Base-by-base conservation (phyloP, 2,113 vertebrate genomes). In the Girardinichthys multiradiatus region DNA sequence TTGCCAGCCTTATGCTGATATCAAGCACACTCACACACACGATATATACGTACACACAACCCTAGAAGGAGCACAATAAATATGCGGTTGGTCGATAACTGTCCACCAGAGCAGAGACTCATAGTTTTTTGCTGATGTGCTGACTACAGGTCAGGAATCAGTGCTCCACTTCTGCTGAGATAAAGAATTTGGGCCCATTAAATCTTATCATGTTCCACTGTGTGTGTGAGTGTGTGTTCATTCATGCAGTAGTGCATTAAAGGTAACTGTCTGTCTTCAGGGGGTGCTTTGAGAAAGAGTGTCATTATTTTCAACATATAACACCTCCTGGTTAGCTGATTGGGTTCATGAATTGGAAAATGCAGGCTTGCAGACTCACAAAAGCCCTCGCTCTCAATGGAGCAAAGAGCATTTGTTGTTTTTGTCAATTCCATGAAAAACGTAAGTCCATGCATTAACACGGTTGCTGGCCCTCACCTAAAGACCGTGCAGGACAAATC, bases 121-220 rank as follows among this genome's bases (percentile, higher is more conserved):
- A 31, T 5, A 4, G 68, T 65, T 68, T 90, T 80, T 61, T 86
- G 79, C 78, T 86, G 82, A 86, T 64, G 61, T 63, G 72, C 74
- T 80, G 79, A 81, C 74, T 82, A 79, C 27, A 68, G 67, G 76
- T 82, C 42, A 70, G 64, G 74, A 78, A 78, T 84, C 74, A 73
- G 66, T 15, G 74, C 39, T 70, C 79, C 81, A 80, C 77, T 87
- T 87, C 79, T 87, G 90, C 89, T 90, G 89, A 92, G 90, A 79
- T 85, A 86, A 82, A 88, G 78, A 63, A 87, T 87, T 88, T 82
- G 51, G 33, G 57, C 26, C 62, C 57, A 74, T 78, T 90, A 85
- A 86, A 90, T 88, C 81, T 77, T 86, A 76, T 87, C 73, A 75
- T 74, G 39, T 64, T 63, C 59, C 73, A 17, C 58, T 81, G 35